Evolutionary conservation across 2,888 invertebrate genomes (phyloP).

Genomic region (Drosophila ustulata): DNA sequence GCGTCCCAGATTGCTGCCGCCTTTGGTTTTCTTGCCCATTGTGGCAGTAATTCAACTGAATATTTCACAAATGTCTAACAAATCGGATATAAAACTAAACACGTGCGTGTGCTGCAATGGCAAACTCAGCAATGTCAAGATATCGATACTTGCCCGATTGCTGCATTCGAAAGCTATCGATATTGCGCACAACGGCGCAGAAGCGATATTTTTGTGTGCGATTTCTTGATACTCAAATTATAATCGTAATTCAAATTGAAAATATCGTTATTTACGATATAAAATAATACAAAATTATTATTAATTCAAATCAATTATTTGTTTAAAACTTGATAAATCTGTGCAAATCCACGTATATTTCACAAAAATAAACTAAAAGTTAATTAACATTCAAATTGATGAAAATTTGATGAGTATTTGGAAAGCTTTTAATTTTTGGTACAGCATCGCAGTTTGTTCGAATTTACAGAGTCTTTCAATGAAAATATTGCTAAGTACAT

Average conservation of each 20-base stretch:
- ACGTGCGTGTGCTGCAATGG: constrained; percentile 37
- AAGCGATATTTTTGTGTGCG: background rate
- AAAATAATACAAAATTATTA: background rate
- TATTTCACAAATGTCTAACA: background rate
- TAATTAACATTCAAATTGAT: background rate
- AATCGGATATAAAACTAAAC: constrained; percentile 28
- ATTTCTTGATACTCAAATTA: background rate
- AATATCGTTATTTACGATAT: background rate
- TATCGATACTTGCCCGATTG: constrained; percentile 13
- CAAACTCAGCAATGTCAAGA: constrained; percentile 3
- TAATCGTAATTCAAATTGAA: background rate
- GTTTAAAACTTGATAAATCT: too few species aligned
- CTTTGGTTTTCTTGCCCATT: constrained; percentile 92
- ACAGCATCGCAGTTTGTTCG: constrained; percentile 69
- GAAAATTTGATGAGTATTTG: constrained; percentile 16
- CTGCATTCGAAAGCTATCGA: background rate
- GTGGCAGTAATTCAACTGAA: constrained; percentile 13
- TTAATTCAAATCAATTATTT: too few species aligned
- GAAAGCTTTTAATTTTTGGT: constrained; percentile 52
- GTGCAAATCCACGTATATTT: too few species aligned
- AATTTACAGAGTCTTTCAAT: constrained; percentile 38
- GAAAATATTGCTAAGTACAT: constrained; percentile 29
- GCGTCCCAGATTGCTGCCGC: constrained; percentile 87
- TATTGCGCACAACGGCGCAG: background rate
- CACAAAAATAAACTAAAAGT: background rate